Evolutionary conservation across 1,140 invertebrate genomes (phyloP).

Genomic region (Homarus americanus): DNA sequence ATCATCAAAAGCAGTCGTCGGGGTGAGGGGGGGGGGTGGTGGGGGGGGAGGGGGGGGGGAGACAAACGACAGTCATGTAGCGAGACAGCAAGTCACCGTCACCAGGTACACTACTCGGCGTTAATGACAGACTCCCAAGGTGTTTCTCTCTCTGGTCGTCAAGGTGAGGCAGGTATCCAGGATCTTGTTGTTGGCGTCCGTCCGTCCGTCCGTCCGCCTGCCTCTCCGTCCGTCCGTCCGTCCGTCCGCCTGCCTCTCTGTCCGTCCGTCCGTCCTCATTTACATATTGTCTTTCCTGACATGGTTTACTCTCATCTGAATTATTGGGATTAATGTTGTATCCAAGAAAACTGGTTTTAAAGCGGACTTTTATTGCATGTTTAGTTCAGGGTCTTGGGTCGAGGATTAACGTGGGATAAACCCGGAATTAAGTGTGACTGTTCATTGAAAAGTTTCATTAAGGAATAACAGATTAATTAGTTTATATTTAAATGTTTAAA

Average conservation of each 20-base stretch:
- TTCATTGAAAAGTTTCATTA: too few species aligned
- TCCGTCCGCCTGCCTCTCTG: background rate
- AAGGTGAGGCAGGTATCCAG: background rate
- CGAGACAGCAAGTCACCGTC: conserved; percentile 34
- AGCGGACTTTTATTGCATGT: too few species aligned
- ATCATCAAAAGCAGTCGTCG: too few species aligned
- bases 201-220: background rate
- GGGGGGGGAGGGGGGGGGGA: too few species aligned
- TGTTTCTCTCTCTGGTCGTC: background rate
- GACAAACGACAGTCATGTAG: conserved; percentile 27
- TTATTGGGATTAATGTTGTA: too few species aligned
- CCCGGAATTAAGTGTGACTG: too few species aligned
- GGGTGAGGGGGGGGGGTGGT: too few species aligned
- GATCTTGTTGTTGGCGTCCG: background rate
- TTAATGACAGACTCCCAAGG: conserved; percentile 44
- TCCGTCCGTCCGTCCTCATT: background rate
- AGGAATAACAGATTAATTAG: too few species aligned
- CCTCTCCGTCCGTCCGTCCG: background rate
- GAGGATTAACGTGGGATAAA: too few species aligned
- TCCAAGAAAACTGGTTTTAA: too few species aligned
- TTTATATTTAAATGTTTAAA: too few species aligned
- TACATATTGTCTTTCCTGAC: background rate
- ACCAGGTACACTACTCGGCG: conserved; percentile 23
- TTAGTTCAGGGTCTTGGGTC: too few species aligned
- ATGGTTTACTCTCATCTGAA: background rate